Evolutionary conservation across 2,113 vertebrate species (phyloP), one percentile per base, ranked within the genome.

Genomic region (Pelobates fuscus): DNA sequence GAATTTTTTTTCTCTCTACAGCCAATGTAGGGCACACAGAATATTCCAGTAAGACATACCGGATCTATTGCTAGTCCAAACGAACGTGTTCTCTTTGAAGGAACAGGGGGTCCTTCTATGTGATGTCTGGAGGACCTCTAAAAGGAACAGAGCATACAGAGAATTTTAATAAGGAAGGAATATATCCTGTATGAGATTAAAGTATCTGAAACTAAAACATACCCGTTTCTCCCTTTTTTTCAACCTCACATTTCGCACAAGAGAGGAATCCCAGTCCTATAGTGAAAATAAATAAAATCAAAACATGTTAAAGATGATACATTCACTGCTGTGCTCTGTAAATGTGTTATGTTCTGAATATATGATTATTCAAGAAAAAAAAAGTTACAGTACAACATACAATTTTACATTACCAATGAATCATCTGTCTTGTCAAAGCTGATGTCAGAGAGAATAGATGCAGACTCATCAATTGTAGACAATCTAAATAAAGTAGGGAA

Each of bases 381-480:
- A 30, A 52, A 17, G 17, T 10, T 32, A 30, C 3, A 63, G 11
- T 25, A 15, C 58, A 15, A 5, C 25, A n/a, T n/a, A n/a, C n/a
- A n/a, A n/a, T n/a, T n/a, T n/a, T n/a, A n/a, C n/a, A 49, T 91
- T 93, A 98, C 97, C 85, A 99, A 80, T 2, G 96, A 98, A 81
- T 99, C 97, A 70, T 99, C 95, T 0, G 95, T 96, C 90, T 97
- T 96, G 87, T 99, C 97, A 83, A 94, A 99, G 89, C 97, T 99
- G 89, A 99, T 99, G 85, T 99, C 97, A 21, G 97, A 99, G 87
- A 98, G 84, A 82, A 96, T 94, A 44, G 97, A 99, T 67, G 88
- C 94, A 3, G 97, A 98, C 89, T 99, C 97, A 77, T 98, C 97
- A 83, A 99, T 99, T 17, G 91, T 98, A 67, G 90, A 90, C 78